A percentile compares a stretch with the other conserved stretches of the same genome.
Conservation (phyloP, 1,140 invertebrate genomes). For the Drosophila paulistorum region DNA sequence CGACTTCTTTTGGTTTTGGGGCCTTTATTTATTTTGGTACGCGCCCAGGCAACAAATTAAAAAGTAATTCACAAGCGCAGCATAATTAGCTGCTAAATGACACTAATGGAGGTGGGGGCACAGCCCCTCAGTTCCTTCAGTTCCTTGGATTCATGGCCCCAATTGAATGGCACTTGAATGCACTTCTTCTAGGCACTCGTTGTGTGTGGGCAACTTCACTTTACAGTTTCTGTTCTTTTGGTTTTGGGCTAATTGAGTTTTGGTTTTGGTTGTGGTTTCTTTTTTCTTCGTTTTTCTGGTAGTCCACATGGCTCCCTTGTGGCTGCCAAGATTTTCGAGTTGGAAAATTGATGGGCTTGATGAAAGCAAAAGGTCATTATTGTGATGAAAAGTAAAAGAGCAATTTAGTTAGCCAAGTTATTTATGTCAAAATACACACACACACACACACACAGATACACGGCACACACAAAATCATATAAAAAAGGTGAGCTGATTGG, state of each 20-base stretch:
- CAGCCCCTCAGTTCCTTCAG: slow-evolving; percentile 10
- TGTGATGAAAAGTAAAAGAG: slow-evolving; percentile 52
- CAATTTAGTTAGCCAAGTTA: slow-evolving; percentile 28
- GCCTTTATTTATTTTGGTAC: slow-evolving; percentile 71
- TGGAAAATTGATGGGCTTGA: slow-evolving; percentile 56
- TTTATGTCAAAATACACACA: slow-evolving; percentile 48
- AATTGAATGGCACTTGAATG: slow-evolving; percentile 34
- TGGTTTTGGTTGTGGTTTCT: slow-evolving; percentile 15
- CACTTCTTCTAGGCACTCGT: slow-evolving; percentile 16
- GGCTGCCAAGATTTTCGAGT: slow-evolving; percentile 61
- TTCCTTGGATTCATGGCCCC: slow-evolving; percentile 19
- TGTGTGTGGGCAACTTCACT: slow-evolving; percentile 16
- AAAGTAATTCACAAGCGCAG: slow-evolving; percentile 75
- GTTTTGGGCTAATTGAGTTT: slow-evolving; percentile 67
- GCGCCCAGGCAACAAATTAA: slow-evolving; percentile 72
- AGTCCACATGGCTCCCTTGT: slow-evolving; percentile 64
- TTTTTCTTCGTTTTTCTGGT: slow-evolving; percentile 8
- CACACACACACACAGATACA: slow-evolving; percentile 12
- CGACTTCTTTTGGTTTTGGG: slow-evolving; percentile 26
- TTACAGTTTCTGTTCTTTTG: slow-evolving; percentile 33
- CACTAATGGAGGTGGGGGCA: slow-evolving; percentile 58
- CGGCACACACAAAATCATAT: not conserved
- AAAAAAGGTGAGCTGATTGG: not conserved
- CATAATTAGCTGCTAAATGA: slow-evolving; percentile 79
- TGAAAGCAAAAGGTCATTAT: slow-evolving; percentile 62